These are phyloP conservation scores for Aphidius colemani DNA, from an alignment of 2,888 invertebrate genomes.

Conservation along the genomic window DNA sequence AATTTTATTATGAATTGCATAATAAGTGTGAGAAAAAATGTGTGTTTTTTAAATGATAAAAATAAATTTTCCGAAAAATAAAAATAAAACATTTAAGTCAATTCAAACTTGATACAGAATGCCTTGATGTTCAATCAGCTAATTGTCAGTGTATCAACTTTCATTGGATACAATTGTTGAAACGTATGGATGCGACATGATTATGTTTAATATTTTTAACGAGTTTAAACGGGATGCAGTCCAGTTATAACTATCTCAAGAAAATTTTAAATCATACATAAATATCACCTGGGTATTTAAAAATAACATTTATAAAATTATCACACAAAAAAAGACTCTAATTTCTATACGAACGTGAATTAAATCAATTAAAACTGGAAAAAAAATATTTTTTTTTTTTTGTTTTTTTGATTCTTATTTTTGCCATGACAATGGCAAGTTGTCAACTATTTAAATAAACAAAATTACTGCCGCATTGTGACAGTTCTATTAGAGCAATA, in stretches of 20 bases:
- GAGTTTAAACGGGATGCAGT: conserved; percentile 50
- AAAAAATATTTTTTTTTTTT: too few relatives aligned
- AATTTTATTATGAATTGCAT: too few relatives aligned
- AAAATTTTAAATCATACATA: conserved; percentile 14
- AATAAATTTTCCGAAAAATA: background rate
- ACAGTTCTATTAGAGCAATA: background rate
- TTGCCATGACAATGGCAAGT: conserved; percentile 23
- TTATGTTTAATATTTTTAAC: conserved; percentile 43
- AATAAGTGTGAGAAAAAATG: too few relatives aligned
- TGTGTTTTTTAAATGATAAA: too few relatives aligned
- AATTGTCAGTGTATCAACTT: conserved; percentile 55
- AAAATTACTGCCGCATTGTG: conserved; percentile 11
- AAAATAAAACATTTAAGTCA: background rate
- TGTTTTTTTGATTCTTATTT: background rate
- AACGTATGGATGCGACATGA: conserved; percentile 46
- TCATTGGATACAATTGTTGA: conserved; percentile 54
- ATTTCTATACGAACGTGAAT: too few relatives aligned
- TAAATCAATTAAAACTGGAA: too few relatives aligned
- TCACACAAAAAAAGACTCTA: too few relatives aligned
- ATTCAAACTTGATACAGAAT: conserved; percentile 9
- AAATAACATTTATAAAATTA: too few relatives aligned
- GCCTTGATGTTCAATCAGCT: conserved; percentile 51
- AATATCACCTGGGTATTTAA: too few relatives aligned
- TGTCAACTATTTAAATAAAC: conserved; percentile 38
- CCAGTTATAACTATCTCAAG: conserved; percentile 31